Base-by-base conservation (phyloP, 2,113 vertebrate genomes). In the Stigmatopora nigra region DNA sequence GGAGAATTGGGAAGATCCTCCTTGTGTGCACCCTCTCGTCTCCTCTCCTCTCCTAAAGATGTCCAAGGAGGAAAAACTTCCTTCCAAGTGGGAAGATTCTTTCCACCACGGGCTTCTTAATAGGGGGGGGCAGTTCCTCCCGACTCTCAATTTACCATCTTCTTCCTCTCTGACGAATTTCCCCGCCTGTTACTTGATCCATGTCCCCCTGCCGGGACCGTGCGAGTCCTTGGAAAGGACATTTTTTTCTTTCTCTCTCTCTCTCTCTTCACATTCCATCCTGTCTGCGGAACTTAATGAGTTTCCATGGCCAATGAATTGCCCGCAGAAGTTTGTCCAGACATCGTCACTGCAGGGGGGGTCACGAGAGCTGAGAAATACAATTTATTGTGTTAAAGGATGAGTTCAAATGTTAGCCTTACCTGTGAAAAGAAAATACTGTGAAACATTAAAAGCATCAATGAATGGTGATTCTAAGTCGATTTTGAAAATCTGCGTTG, bases 51-150 rank as follows among this genome's bases (percentile, higher is more conserved):
- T 78, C 73, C 77, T 85, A 81, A 84, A 84, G 85, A 87, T 88
- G 86, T 88, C 86, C 83, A 84, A 84, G 89, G 83, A 76, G 88
- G 87, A 82, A 87, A 88, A 88, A 83, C 89, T 88, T 92, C 72
- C 80, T 78, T 92, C 85, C 86, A 88, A 97, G 91, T 95, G 94
- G 91, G 92, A 92, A 92, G 93, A 91, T 82, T 89, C 91, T 92
- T 89, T 89, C 89, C 90, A 89, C 90, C 89, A 88, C 85, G 89
- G 91, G 92, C 93, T 93, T 89, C 96, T 98, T 96, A 98, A 96
- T 90, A 92, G 91, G 93, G 91, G 25, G 51, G 95, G 94, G 95
- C 91, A 91, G 94, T 91, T 92, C 95, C 93, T 92, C 95, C 93
- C 90, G 86, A 72, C 88, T 90, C 93, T 91, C 92, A 84, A 77